phyloP scores from a whole-genome alignment of 2,797 vertebrate genomes.

The Gambusia yucatana region DNA sequence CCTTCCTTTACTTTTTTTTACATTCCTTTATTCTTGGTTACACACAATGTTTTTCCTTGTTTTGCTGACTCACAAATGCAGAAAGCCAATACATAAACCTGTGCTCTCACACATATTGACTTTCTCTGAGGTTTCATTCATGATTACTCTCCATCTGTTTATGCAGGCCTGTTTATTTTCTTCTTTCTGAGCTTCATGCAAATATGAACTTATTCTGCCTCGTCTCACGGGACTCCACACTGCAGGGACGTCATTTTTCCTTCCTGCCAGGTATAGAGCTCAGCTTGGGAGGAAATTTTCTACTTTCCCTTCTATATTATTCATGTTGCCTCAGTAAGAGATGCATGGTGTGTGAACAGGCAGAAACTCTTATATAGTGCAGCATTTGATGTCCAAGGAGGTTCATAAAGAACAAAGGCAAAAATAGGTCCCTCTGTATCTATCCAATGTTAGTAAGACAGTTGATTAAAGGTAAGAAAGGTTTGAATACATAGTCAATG shows the following conservation, averaged over 20 bases:
- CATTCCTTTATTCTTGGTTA: background rate
- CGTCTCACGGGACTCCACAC: conserved; percentile 15
- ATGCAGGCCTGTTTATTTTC: conserved; percentile 58
- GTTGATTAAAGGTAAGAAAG: background rate
- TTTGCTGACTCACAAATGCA: conserved; percentile 11
- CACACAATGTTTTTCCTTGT: background rate
- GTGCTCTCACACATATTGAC: conserved; percentile 3
- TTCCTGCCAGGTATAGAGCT: conserved; percentile 34
- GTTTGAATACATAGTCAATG: background rate
- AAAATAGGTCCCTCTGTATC: background rate
- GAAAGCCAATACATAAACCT: background rate
- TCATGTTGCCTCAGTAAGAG: conserved; percentile 9
- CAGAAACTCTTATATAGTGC: background rate
- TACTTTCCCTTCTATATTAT: background rate
- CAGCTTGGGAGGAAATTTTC: conserved; percentile 18
- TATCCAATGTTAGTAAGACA: background rate
- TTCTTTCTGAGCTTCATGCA: conserved; percentile 41
- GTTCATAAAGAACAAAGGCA: background rate
- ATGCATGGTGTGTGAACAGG: conserved; percentile 10
- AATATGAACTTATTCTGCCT: conserved; percentile 41
- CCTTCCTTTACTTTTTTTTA: conserved; percentile 1
- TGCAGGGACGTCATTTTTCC: conserved; percentile 29
- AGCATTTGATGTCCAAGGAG: conserved; percentile 1
- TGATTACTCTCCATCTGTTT: conserved; percentile 42
- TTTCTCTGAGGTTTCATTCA: conserved; percentile 48